Evolutionary conservation across 2,888 invertebrate species (phyloP).

Genomic region (Drosophila suboccidentalis): DNA sequence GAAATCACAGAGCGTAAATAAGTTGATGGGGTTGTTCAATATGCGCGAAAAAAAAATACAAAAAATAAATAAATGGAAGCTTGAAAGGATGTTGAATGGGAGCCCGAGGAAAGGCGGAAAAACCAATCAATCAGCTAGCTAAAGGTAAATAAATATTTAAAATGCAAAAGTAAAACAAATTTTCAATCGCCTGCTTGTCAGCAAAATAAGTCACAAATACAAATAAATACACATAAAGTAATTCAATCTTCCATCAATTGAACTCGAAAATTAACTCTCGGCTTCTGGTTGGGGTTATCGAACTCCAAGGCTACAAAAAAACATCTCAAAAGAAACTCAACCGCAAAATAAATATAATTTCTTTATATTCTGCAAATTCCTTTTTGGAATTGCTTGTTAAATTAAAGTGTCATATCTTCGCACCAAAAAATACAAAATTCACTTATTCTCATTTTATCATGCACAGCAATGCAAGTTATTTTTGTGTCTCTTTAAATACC

Average conservation of each 20-base stretch:
- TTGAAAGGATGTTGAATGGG: constrained; percentile 3
- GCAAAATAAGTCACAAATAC: constrained; percentile 18
- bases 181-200: constrained; percentile 23
- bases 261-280: constrained; percentile 22
- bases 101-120: neutral
- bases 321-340: neutral
- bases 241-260: constrained; percentile 23
- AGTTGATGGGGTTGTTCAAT: constrained; percentile 37
- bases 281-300: constrained; percentile 7
- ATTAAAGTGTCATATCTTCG: constrained; percentile 13
- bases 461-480: constrained; percentile 21
- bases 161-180: constrained; percentile 35
- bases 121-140: constrained; percentile 37
- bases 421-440: neutral
- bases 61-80: neutral
- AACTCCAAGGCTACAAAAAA: constrained; percentile 6
- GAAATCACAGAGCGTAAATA: constrained; percentile 44
- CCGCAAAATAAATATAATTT: constrained; percentile 13
- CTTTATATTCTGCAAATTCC: constrained; percentile 15
- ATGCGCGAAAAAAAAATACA: constrained; percentile 26
- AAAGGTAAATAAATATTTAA: constrained; percentile 43
- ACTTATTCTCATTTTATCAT: constrained; percentile 14
- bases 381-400: constrained; percentile 3
- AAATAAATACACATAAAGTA: constrained; percentile 16
- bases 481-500: constrained; percentile 6